Evolutionary conservation across 2,888 invertebrate genomes (phyloP).

Genomic region (Brachyopa scutellaris): DNA sequence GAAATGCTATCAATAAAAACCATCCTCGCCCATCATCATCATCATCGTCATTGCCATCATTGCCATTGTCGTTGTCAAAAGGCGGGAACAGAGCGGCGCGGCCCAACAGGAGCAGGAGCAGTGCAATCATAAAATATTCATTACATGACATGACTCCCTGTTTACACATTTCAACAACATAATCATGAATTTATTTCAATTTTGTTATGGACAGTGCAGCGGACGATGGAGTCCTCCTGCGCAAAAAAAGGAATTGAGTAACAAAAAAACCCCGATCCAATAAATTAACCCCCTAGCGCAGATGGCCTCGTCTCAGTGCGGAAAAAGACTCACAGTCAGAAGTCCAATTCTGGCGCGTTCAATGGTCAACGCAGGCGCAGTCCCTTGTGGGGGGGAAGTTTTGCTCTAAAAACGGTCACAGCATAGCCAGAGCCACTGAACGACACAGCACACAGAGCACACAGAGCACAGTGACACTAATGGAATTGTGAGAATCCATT

Average conservation of each 20-base stretch:
- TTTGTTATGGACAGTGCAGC: constrained; percentile 25
- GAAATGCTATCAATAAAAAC: constrained; percentile 59
- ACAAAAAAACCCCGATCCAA: constrained; percentile 25
- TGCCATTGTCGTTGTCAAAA: constrained; percentile 44
- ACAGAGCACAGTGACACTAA: constrained; percentile 58
- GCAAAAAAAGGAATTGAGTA: constrained; percentile 3
- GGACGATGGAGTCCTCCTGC: background rate
- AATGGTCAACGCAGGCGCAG: constrained; percentile 56
- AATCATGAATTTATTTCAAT: constrained; percentile 72
- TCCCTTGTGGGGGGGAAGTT: constrained; percentile 23
- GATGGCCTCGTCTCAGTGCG: constrained; percentile 46
- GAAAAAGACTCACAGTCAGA: constrained; percentile 3
- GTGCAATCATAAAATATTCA: constrained; percentile 72
- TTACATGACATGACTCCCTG: constrained; percentile 73
- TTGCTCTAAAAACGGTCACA: constrained; percentile 15
- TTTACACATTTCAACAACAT: constrained; percentile 73
- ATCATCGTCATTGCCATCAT: constrained; percentile 34
- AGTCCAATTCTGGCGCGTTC: constrained; percentile 69
- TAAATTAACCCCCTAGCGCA: constrained; percentile 70
- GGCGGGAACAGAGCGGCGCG: constrained; percentile 2
- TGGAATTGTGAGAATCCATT: constrained; percentile 68
- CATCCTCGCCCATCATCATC: constrained; percentile 56
- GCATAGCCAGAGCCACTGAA: background rate
- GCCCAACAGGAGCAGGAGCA: constrained; percentile 1
- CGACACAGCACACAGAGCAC: constrained; percentile 30